These are phyloP conservation scores for Dreissena polymorpha DNA, from an alignment of 1,140 invertebrate species.

Conservation along the genomic window DNA sequence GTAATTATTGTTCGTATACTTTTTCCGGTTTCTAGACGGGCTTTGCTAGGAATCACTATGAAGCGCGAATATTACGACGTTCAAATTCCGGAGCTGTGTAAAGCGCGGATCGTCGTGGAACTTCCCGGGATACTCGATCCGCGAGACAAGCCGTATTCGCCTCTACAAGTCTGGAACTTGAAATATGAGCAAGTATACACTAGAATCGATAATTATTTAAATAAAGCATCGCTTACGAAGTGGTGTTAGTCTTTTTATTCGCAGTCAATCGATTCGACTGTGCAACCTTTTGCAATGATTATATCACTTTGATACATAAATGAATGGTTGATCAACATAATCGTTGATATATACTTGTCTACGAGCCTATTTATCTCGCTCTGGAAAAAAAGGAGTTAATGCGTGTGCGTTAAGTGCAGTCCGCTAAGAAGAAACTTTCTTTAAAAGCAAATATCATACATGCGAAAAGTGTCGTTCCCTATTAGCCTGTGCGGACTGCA, in stretches of 20 bases:
- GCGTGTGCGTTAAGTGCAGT: not conserved
- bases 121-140: slow-evolving; percentile 5
- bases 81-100: slow-evolving; percentile 17
- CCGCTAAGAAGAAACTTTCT: no score
- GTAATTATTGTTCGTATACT: no score
- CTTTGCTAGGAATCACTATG: slow-evolving; percentile 39
- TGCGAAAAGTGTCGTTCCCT: not conserved
- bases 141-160: slow-evolving; percentile 24
- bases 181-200: slow-evolving; percentile 45
- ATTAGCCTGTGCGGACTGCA: no score
- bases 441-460: no score
- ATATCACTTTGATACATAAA: no score
- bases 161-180: slow-evolving; percentile 40
- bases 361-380: no score
- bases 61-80: slow-evolving; percentile 26
- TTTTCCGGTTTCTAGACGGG: slow-evolving; percentile 21
- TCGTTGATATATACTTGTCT: no score
- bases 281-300: no score
- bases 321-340: no score
- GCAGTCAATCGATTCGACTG: no score
- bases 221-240: no score
- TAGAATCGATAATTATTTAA: not conserved
- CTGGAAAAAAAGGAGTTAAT: not conserved
- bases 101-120: not conserved
- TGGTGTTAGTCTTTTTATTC: no score